Evolutionary conservation across 2,113 vertebrate genomes (phyloP).

Genomic region (Nothoprocta pentlandii): DNA sequence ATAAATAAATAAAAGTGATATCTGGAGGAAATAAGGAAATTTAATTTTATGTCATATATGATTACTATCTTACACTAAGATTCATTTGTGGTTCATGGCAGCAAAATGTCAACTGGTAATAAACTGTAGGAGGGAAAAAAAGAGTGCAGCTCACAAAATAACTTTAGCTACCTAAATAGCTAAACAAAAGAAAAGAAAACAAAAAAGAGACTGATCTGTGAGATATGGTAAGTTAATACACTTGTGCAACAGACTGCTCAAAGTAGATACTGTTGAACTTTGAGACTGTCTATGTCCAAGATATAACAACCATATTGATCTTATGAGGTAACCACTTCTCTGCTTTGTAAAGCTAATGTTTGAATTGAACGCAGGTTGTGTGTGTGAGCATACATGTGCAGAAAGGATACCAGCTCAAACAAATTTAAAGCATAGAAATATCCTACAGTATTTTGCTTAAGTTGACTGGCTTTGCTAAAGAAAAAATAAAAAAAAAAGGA

Average conservation of each 20-base stretch:
- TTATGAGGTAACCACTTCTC: neutral
- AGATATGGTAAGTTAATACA: neutral
- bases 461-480: neutral
- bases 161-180: neutral
- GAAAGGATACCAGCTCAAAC: neutral
- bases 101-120: neutral
- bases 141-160: neutral
- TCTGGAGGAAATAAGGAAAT: neutral
- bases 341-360: neutral
- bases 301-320: neutral
- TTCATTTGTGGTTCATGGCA: neutral
- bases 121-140: neutral
- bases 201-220: no score
- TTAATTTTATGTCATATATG: neutral
- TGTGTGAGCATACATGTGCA: neutral
- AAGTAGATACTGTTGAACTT: neutral
- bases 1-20: neutral
- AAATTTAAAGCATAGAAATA: neutral
- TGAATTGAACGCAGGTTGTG: neutral
- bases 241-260: neutral
- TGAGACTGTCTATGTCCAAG: neutral
- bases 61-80: neutral
- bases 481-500: neutral
- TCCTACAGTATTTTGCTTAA: neutral
- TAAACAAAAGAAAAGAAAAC: neutral